Percentiles rank a stretch among this genome's conserved stretches.
phyloP scores from a whole-genome alignment of 2,113 vertebrate species.

The Paradisaea rubra region DNA sequence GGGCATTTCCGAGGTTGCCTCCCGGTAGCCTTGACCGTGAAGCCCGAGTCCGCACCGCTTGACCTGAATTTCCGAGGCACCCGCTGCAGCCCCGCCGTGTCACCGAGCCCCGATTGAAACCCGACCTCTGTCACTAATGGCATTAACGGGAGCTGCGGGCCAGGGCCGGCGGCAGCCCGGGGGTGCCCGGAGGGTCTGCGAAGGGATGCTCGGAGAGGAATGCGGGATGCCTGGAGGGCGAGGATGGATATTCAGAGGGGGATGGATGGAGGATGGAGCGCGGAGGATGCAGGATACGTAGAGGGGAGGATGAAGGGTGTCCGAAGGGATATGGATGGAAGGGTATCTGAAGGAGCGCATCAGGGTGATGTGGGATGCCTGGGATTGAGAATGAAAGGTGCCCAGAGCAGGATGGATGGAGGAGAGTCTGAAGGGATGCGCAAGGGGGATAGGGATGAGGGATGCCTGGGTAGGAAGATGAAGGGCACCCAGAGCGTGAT shows the following conservation, averaged over 20 bases:
- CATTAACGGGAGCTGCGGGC: conserved; percentile 59
- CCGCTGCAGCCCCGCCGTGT: conserved; percentile 38
- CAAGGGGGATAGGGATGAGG: background rate
- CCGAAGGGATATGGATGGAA: background rate
- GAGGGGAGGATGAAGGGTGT: background rate
- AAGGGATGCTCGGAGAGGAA: background rate
- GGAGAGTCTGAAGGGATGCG: no score
- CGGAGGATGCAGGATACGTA: background rate
- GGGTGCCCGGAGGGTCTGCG: conserved; percentile 40
- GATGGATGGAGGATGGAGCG: background rate
- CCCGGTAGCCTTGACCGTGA: conserved; percentile 65
- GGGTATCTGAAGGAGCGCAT: background rate
- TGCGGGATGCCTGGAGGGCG: background rate
- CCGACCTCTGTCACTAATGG: conserved; percentile 64
- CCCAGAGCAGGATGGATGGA: background rate
- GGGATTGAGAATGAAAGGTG: background rate
- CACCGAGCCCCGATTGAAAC: conserved; percentile 63
- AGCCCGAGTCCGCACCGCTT: conserved; percentile 42
- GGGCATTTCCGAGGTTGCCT: conserved; percentile 12
- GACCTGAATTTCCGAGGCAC: conserved; percentile 65
- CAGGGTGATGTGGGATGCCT: no score
- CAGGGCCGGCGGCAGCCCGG: conserved; percentile 10
- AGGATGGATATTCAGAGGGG: background rate
- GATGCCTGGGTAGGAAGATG: background rate
- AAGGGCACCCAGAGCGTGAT: background rate